Base-by-base conservation (phyloP, 2,113 vertebrate species). In the Orientallactaga bullata region DNA sequence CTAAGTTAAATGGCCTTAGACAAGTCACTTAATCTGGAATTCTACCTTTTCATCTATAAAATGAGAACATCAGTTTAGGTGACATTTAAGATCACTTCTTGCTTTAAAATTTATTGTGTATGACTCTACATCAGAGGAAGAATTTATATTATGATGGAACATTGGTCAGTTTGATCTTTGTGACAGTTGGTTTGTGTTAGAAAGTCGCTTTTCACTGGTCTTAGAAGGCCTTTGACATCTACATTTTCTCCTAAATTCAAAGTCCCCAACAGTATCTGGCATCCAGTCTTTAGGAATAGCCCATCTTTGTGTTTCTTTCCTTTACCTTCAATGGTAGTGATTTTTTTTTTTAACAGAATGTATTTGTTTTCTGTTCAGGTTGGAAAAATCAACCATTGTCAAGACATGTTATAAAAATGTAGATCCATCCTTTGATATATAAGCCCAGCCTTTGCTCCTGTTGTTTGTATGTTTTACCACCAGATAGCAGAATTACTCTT, bases 401-500 rank as follows among this genome's bases (percentile, higher is more conserved):
- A 51, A 42, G 73, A 91, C 86, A 89, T 76, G 37, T 28, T 39
- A 2, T 82, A 79, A 55, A 71, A 61, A 58, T 39, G 88, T 35
- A 82, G 61, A 82, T 39, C 39, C 21, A 39, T 89, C 63, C 21
- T 30, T 76, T 85, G 47, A 73, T 76, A 32, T 2, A 83, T 21
- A 55, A 8, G 87, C 24, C 21, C 3, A 55, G 20, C 23, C 32
- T 26, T 58, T 63, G 42, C 61, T 77, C 85, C 88, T 95, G 97
- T 90, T 96, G 74, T 97, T 95, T 94, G 35, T 94, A 39, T 80
- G 47, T 95, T 93, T 96, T 97, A 90, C 97, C 97, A 97, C 95
- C 96, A 97, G 97, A 93, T 97, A 97, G 97, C 96, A 97, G 95
- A 93, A 97, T 97, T 97, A 97, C 95, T 80, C 96, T 94, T 95